Evolutionary conservation across 2,888 invertebrate species (phyloP), one percentile per base, ranked within the genome.

Genomic region (Hirtodrosophila duncani): DNA sequence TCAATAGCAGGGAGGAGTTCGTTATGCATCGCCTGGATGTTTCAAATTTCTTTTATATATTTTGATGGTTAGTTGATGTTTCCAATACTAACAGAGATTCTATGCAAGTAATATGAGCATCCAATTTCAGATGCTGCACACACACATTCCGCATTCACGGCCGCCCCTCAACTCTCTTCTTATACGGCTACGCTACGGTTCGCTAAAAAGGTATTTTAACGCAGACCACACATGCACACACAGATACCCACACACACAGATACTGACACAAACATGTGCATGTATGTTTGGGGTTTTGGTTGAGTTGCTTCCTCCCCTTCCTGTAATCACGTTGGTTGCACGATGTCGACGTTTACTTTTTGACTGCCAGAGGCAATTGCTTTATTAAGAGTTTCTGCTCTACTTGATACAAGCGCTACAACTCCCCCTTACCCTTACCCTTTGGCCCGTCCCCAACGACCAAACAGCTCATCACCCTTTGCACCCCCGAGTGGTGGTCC

Each of bases 341-440:
- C 79, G 65, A 67, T 36, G 72, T 61, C 79, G 61, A 68, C 77
- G 81, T 77, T 82, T 81, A 80, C 81, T 81, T 82, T 83, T 83
- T 80, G 80, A 81, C 83, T 84, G 83, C 84, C 81, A 58, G 65
- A 81, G 83, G 84, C 83, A 84, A 84, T 83, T 83, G 83, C 84
- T 84, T 84, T 84, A 83, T 84, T 84, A 84, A 83, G 83, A 83
- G 83, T 83, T 83, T 83, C 68, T 84, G 81, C 83, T 83, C 80
- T 77, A 83, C 72, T 82, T 82, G 83, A 78, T 80, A 64, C 63
- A 57, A 69, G 53, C 36, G 20, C 41, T 29, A 37, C 39, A 1
- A 6, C 21, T 36, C 36, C 11, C 1, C 26, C 24, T 1, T 6
- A 4, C 30, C 20, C 11, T 37, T n/a, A 10, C 30, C 46, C 23